Evolutionary conservation across 2,113 vertebrate genomes (phyloP).

Genomic region (cat (Felis catus)): F.catus_Fca126_mat1.0 CM031424.1:42387501-42388000

Average conservation of each 20-base stretch:
- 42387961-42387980: no score
- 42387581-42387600: background rate
- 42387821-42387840: no score
- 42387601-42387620: background rate
- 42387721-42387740: conserved; percentile 2
- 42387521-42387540: background rate
- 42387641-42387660: background rate
- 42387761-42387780: background rate
- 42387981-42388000: no score
- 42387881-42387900: no score
- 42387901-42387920: no score
- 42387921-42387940: no score
- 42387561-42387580: background rate
- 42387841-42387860: no score
- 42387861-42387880: no score
- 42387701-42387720: conserved; percentile 31
- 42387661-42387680: background rate
- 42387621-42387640: background rate
- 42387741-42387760: background rate
- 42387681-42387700: conserved; percentile 6
- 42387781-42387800: background rate
- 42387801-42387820: background rate
- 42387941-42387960: no score
- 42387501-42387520: background rate
- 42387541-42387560: conserved; percentile 36